Evolutionary conservation across 2,113 vertebrate species (phyloP).

Genomic region (Rutilus rutilus): DNA sequence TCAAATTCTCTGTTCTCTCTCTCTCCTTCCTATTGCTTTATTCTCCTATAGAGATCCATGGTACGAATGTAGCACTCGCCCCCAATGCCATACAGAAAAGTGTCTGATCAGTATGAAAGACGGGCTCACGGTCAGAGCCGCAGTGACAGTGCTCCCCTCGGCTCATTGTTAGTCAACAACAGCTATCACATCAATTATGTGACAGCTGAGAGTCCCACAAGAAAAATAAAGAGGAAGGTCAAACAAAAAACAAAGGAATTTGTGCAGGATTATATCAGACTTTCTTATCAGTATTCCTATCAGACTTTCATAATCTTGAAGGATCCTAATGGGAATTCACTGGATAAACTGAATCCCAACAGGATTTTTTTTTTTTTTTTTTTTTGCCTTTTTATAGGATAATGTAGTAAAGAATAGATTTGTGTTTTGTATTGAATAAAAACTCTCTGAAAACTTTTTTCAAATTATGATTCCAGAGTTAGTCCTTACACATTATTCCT

Average conservation of each 20-base stretch:
- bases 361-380: neutral
- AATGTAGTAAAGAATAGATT: neutral
- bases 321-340: neutral
- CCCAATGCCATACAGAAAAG: neutral
- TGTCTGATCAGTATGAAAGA: conserved; percentile 20
- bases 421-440: neutral
- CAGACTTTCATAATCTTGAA: neutral
- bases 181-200: neutral
- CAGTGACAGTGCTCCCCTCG: neutral
- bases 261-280: neutral
- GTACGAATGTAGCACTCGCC: neutral
- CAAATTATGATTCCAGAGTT: neutral
- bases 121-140: neutral
- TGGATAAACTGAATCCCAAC: neutral
- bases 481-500: neutral
- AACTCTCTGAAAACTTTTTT: neutral
- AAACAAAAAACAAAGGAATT: neutral
- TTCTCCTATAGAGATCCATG: conserved; percentile 8
- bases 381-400: neutral
- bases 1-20: neutral
- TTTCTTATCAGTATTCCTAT: neutral
- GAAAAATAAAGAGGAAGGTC: neutral
- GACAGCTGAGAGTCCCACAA: neutral
- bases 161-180: neutral
- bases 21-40: conserved; percentile 9